These are phyloP conservation scores for Denticeps clupeoides DNA, from an alignment of 2,797 vertebrate species.

Conservation along the genomic window DNA sequence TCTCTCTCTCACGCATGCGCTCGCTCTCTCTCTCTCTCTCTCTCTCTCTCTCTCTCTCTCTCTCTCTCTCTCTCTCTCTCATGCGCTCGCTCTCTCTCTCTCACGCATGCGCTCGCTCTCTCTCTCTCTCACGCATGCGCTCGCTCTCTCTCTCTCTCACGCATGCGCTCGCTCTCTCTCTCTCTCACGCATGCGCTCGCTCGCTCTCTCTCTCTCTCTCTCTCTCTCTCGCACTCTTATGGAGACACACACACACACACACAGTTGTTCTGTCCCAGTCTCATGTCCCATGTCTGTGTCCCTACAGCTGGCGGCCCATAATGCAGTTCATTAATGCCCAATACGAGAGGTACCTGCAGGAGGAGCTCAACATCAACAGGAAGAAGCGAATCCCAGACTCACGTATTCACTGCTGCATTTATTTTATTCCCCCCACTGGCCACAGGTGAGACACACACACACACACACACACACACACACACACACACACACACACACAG, in stretches of 20 bases:
- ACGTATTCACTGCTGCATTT: constrained; percentile 94
- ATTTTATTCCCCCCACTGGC: constrained; percentile 94
- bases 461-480: background rate
- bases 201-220: background rate
- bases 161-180: background rate
- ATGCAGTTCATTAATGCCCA: constrained; percentile 98
- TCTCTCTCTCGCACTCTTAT: background rate
- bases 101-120: no score
- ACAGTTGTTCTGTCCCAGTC: no score
- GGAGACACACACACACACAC: background rate
- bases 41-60: background rate
- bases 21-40: background rate
- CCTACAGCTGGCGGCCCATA: constrained; percentile 87
- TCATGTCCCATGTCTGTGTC: no score
- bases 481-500: constrained; percentile 3
- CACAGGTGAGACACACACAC: constrained; percentile 72
- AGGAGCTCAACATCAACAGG: constrained; percentile 88
- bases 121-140: no score
- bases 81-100: no score
- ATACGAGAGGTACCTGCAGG: constrained; percentile 92
- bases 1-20: background rate
- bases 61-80: background rate
- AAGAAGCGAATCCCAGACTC: constrained; percentile 94
- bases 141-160: background rate
- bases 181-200: background rate